Conservation (phyloP, 2,797 vertebrate genomes). For the Monodelphis domestica region DNA sequence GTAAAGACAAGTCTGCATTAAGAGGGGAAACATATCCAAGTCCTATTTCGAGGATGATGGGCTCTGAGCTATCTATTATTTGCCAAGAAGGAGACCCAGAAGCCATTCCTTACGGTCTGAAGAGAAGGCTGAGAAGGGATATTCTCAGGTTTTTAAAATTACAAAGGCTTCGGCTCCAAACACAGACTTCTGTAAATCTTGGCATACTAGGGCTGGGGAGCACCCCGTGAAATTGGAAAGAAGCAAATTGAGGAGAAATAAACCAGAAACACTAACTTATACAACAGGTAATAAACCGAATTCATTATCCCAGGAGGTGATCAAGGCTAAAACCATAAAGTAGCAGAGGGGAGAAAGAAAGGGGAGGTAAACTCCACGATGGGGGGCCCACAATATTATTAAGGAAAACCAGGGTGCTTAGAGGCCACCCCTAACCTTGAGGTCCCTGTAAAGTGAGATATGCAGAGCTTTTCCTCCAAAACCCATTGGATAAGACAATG, state of each 20-base stretch:
- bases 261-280: constrained; percentile 19
- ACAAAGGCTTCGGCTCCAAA: neutral
- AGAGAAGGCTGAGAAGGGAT: neutral
- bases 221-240: neutral
- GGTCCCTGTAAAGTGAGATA: neutral
- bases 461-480: constrained; percentile 26
- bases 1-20: neutral
- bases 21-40: neutral
- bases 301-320: neutral
- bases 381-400: constrained; percentile 37
- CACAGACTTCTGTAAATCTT: neutral
- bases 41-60: neutral
- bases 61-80: neutral
- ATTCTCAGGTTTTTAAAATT: neutral
- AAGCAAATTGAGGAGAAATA: neutral
- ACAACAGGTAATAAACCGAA: constrained; percentile 7
- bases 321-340: constrained; percentile 18
- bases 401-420: constrained; percentile 26
- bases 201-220: neutral
- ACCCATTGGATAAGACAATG: neutral
- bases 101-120: neutral
- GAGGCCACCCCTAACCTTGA: constrained; percentile 40
- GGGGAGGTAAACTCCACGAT: constrained; percentile 40
- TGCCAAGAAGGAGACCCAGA: neutral
- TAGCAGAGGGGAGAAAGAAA: neutral